phyloP scores from a whole-genome alignment of 1,140 invertebrate species.

The Panulirus ornatus region DNA sequence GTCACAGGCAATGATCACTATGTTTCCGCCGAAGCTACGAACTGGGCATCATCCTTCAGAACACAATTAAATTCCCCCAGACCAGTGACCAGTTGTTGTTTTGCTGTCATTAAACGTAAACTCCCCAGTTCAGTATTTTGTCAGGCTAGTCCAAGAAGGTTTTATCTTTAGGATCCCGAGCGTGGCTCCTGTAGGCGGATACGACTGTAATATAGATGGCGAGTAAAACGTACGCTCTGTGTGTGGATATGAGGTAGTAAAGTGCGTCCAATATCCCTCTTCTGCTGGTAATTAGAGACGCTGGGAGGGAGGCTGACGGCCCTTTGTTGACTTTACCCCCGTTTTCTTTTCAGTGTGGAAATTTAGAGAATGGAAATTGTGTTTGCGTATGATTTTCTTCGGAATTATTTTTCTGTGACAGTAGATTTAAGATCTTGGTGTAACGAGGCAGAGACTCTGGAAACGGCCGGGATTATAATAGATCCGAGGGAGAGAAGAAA shows the following conservation, averaged over 20 bases:
- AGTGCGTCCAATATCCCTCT: neutral
- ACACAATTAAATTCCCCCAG: too few relatives aligned
- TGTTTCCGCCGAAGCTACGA: too few relatives aligned
- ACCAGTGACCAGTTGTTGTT: too few relatives aligned
- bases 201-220: too few relatives aligned
- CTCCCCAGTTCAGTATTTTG: too few relatives aligned
- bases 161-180: too few relatives aligned
- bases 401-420: neutral
- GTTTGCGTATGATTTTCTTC: neutral
- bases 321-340: neutral
- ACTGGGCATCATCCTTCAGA: too few relatives aligned
- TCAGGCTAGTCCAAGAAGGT: too few relatives aligned
- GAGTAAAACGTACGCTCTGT: too few relatives aligned
- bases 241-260: neutral
- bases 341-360: neutral
- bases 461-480: neutral
- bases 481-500: neutral
- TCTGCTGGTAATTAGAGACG: constrained; percentile 1
- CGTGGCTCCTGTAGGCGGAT: too few relatives aligned
- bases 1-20: too few relatives aligned
- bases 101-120: too few relatives aligned
- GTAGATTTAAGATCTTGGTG: neutral
- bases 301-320: neutral
- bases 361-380: neutral
- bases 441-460: neutral